These are phyloP conservation scores for Hiodon alosoides DNA, from an alignment of 2,113 vertebrate species.

Conservation along the genomic window DNA sequence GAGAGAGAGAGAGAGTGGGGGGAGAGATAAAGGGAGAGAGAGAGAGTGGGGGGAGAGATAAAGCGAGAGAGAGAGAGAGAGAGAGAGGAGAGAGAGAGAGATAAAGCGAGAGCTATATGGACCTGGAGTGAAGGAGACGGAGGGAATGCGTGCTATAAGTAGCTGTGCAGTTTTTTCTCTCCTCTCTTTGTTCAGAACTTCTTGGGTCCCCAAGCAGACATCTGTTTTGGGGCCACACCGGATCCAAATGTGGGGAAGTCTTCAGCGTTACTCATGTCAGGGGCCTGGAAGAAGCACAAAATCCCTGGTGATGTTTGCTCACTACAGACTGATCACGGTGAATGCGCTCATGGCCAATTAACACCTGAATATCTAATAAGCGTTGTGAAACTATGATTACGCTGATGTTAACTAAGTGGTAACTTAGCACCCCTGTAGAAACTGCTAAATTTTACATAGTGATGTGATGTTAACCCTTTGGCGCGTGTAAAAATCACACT, in stretches of 20 bases:
- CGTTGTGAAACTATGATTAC: too few species aligned
- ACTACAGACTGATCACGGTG: too few species aligned
- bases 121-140: slow-evolving; percentile 11
- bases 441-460: too few species aligned
- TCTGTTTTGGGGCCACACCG: slow-evolving; percentile 64
- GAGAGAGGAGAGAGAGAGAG: slow-evolving; percentile 39
- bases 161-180: slow-evolving; percentile 25
- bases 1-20: slow-evolving; percentile 21
- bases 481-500: too few species aligned
- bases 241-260: slow-evolving; percentile 73
- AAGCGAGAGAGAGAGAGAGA: slow-evolving; percentile 7
- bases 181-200: slow-evolving; percentile 62
- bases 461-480: too few species aligned
- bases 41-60: slow-evolving; percentile 39
- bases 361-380: too few species aligned
- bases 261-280: slow-evolving; percentile 74
- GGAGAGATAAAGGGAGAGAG: slow-evolving; percentile 11
- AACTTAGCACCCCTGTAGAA: too few species aligned
- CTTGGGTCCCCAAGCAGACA: slow-evolving; percentile 72
- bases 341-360: too few species aligned
- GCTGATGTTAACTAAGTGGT: too few species aligned
- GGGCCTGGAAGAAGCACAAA: slow-evolving; percentile 52
- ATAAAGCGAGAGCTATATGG: slow-evolving; percentile 24
- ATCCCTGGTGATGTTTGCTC: neutral
- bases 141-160: slow-evolving; percentile 21